phyloP scores from a whole-genome alignment of 2,797 vertebrate genomes.

The Champsocephalus esox region DNA sequence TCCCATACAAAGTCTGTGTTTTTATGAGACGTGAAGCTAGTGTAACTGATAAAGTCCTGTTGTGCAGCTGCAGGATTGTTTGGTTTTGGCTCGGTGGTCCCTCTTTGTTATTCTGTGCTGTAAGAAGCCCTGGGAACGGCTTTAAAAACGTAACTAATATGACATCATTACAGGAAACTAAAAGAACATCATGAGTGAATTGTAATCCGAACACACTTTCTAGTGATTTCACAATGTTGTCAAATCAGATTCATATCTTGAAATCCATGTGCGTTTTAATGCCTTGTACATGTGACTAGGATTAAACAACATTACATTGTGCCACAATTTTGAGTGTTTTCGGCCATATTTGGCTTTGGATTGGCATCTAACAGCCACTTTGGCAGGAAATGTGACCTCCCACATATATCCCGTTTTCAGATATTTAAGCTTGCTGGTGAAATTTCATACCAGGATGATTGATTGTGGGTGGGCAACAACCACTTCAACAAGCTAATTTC shows the following conservation, averaged over 20 bases:
- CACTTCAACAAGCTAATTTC: conserved; percentile 15
- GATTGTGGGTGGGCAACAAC: conserved; percentile 28
- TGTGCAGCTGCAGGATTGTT: conserved; percentile 44
- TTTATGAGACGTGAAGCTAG: conserved; percentile 48
- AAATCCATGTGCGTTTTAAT: conserved; percentile 30
- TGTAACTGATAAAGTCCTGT: conserved; percentile 44
- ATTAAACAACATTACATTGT: conserved; percentile 10
- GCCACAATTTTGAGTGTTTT: conserved; percentile 23
- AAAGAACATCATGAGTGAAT: conserved; percentile 42
- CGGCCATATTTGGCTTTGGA: conserved; percentile 25
- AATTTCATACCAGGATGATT: conserved; percentile 22
- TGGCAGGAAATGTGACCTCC: conserved; percentile 37
- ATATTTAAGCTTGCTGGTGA: conserved; percentile 38
- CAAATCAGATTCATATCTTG: conserved; percentile 47
- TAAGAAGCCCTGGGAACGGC: conserved; percentile 40
- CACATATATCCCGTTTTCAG: conserved; percentile 31
- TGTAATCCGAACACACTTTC: conserved; percentile 44
- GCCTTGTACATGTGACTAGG: conserved; percentile 13
- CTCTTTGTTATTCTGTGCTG: conserved; percentile 34
- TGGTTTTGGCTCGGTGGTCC: conserved; percentile 34
- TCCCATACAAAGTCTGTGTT: conserved; percentile 50
- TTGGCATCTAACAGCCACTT: conserved; percentile 10
- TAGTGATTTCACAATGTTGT: conserved; percentile 36
- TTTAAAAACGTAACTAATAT: conserved; percentile 45
- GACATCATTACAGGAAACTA: conserved; percentile 37